phyloP scores from a whole-genome alignment of 2,113 vertebrate species.

The Orcinus orca region DNA sequence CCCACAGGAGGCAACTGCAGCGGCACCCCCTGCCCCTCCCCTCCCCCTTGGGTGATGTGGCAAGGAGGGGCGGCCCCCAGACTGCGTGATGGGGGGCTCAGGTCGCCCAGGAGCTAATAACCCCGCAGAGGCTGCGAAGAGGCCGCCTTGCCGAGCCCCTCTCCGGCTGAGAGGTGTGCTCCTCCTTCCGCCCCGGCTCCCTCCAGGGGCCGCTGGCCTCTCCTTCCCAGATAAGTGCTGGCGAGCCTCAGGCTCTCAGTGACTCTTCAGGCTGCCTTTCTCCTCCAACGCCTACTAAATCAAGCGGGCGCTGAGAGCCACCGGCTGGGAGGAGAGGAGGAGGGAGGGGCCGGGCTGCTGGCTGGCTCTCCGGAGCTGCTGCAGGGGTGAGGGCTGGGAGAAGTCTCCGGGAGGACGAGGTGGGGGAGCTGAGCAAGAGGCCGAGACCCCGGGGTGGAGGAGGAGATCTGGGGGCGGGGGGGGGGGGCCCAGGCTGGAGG shows the following conservation, averaged over 20 bases:
- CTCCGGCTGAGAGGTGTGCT: neutral
- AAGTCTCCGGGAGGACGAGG: neutral
- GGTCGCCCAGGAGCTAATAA: neutral
- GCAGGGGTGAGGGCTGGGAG: neutral
- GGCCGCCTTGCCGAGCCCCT: neutral
- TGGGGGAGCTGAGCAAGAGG: neutral
- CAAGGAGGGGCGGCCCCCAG: neutral
- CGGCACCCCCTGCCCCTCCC: neutral
- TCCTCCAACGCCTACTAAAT: slow-evolving; percentile 69
- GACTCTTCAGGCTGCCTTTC: slow-evolving; percentile 54
- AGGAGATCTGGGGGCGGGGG: neutral
- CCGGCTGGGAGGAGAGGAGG: slow-evolving; percentile 12
- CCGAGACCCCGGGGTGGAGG: neutral
- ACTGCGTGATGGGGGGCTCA: neutral
- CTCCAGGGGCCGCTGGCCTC: neutral
- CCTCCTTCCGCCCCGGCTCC: neutral
- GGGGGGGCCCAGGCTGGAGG: fast-evolving
- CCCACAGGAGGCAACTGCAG: neutral
- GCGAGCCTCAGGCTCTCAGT: slow-evolving; percentile 44
- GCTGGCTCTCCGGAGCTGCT: neutral
- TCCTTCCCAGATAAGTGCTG: slow-evolving; percentile 59
- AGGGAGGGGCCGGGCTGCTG: neutral
- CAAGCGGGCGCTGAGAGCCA: slow-evolving; percentile 55
- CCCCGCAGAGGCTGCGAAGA: neutral
- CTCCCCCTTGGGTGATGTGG: neutral